phyloP scores from a whole-genome alignment of 2,113 vertebrate species.

The Thalassarche chlororhynchos region DNA sequence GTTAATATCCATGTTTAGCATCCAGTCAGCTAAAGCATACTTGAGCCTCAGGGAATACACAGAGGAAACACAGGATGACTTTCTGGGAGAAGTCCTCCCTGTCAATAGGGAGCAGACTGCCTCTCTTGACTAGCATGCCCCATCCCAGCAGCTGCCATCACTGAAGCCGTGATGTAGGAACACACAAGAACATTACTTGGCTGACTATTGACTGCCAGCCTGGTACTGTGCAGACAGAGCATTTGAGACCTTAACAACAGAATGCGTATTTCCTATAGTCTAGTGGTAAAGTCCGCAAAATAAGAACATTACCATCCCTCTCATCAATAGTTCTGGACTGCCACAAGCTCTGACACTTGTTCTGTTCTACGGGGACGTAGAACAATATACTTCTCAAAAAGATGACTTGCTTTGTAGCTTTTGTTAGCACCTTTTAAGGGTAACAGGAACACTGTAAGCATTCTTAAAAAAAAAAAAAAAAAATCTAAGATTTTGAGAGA shows the following conservation, averaged over 20 bases:
- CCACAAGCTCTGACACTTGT: not conserved
- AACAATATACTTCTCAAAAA: not conserved
- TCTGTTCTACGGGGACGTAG: not conserved
- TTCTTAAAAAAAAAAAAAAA: not conserved
- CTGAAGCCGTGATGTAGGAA: accelerated
- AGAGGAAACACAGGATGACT: not conserved
- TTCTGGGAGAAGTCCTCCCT: not conserved
- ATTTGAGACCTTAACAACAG: not conserved
- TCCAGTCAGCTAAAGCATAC: not conserved
- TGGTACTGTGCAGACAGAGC: not conserved
- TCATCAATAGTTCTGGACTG: not conserved
- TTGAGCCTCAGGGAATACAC: not conserved
- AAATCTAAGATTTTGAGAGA: not conserved
- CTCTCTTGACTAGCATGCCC: not conserved
- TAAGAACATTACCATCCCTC: not conserved
- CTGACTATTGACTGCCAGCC: not conserved
- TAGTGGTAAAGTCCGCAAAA: not conserved
- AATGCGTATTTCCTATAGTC: accelerated
- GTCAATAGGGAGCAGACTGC: accelerated
- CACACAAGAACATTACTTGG: not conserved
- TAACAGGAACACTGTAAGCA: not conserved
- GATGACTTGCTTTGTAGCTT: not conserved
- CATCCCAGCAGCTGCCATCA: not conserved
- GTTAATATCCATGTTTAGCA: not conserved
- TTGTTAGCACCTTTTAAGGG: not conserved